Evolutionary conservation across 2,797 vertebrate species (phyloP), one percentile per base, ranked within the genome.

Genomic region (Trichosurus vulpecula): DNA sequence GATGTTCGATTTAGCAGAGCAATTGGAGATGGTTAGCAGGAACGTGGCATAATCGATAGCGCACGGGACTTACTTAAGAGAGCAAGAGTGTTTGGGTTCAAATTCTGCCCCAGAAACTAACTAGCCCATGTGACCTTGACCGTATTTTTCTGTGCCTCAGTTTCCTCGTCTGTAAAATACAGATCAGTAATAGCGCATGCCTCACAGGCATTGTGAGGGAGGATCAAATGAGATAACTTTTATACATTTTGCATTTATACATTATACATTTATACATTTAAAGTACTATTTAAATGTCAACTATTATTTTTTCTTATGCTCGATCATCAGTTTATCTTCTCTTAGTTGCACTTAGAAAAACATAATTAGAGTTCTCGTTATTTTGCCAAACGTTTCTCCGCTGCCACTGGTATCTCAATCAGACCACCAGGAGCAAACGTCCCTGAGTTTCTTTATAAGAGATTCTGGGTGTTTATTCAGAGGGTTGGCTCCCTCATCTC

Each of bases 1-100:
- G 87, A 51, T 94, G 58, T 97, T 92, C 98, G 91, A 93, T 95
- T 95, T 91, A 87, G 94, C 91, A 97, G 35, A 92, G 90, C 94
- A 93, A 66, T 96, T n/a, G n/a, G n/a, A n/a, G n/a, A n/a, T n/a
- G n/a, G n/a, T n/a, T n/a, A n/a, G 35, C 9, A 51, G 25, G 22
- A 47, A 66, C 5, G 2, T 31, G 57, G 30, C 57, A 31, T 31
- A 58, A 31, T 31, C 61, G 14, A 16, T 81, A 10, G 19, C 41
- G 74, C 8, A 27, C 16, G 27, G 41, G 74, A 87, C 41, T 87
- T 87, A 87, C 41, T 87, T 87, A 27, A 87, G 10, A 1, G 27
- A 47, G 51, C 22, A 27, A 51, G 66, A 47, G 1, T 47, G 19
- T 74, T 41, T 25, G 66, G 16, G 1, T 74, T 74, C 66, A 74